Base-by-base conservation (phyloP, 2,113 vertebrate species). In the Sapajus apella region DNA sequence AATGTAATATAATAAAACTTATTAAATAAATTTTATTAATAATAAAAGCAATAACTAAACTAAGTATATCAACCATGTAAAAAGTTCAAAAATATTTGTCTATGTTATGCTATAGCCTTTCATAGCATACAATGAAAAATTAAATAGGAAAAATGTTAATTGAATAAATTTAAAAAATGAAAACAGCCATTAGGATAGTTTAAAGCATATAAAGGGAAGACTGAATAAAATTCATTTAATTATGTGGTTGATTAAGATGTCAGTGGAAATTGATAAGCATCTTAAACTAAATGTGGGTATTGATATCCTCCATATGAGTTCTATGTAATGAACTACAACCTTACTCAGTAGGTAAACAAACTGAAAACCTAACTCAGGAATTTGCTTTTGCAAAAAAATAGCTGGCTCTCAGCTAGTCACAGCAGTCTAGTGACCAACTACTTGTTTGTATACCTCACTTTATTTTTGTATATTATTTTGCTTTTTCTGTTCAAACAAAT, bases 141-240 rank as follows among this genome's bases (percentile, higher is more conserved):
- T 61, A 91, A 97, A 11, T 77, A 86, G 45, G 70, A 95, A 87
- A 30, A 68, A 82, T 52, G 14, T 17, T 80, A 96, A 70, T 43
- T 95, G 75, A 98, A 97, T 64, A 92, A 95, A 97, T 82, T 88
- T 87, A 58, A 90, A 96, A 94, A 85, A 81, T 94, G 55, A 95
- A 94, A 96, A 97, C 82, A 96, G 80, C 97, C 52, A 96, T 98
- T 98, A 98, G 90, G 79, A 82, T 93, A 92, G 96, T 97, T 98
- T 92, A 97, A 98, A 97, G 93, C 98, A 75, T 96, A 86, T 82
- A 7, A 88, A 96, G 91, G 94, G 82, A 96, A 97, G 72, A 56
- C 82, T 97, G 96, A 91, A 95, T 96, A 97, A 97, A 98, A 97
- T 21, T 97, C 70, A 97, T 96, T 96, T 98, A 97, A 97, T 98